Evolutionary conservation across 2,113 vertebrate species (phyloP).

Genomic region (Capreolus pygargus): DNA sequence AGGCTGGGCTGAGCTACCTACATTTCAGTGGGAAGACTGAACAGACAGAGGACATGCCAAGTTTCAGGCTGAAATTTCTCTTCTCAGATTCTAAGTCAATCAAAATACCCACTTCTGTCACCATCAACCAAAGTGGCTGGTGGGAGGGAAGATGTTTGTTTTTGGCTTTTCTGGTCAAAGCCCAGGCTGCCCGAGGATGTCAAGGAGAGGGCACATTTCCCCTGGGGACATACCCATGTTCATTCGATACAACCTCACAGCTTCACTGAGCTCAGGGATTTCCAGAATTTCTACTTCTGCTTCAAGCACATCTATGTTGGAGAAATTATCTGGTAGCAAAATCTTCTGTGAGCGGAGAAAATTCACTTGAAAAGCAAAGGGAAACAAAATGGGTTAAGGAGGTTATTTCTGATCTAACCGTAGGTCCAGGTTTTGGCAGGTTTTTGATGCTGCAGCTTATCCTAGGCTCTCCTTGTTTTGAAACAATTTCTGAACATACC

Average conservation of each 20-base stretch:
- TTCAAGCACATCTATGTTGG: conserved; percentile 75
- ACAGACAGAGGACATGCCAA: neutral
- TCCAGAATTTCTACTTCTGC: conserved; percentile 76
- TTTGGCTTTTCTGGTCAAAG: neutral
- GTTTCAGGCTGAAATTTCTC: neutral
- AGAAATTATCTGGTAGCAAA: conserved; percentile 81
- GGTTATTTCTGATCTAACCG: neutral
- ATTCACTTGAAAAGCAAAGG: conserved; percentile 77
- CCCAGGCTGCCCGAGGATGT: neutral
- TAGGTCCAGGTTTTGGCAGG: neutral
- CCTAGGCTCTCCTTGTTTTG: conserved; percentile 4
- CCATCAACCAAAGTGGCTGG: neutral
- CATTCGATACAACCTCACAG: conserved; percentile 70
- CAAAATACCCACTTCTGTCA: neutral
- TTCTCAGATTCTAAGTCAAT: neutral
- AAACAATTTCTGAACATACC: conserved; percentile 45
- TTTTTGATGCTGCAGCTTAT: neutral
- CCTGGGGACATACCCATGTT: conserved; percentile 62
- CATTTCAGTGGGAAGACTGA: neutral
- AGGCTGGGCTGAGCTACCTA: neutral
- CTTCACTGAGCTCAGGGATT: conserved; percentile 78
- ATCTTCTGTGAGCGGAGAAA: conserved; percentile 82
- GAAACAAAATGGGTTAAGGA: conserved; percentile 21
- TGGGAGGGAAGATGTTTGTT: neutral
- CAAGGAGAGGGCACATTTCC: neutral